Base-by-base conservation (phyloP, 2,888 invertebrate genomes). In the Ametastegia equiseti region DNA sequence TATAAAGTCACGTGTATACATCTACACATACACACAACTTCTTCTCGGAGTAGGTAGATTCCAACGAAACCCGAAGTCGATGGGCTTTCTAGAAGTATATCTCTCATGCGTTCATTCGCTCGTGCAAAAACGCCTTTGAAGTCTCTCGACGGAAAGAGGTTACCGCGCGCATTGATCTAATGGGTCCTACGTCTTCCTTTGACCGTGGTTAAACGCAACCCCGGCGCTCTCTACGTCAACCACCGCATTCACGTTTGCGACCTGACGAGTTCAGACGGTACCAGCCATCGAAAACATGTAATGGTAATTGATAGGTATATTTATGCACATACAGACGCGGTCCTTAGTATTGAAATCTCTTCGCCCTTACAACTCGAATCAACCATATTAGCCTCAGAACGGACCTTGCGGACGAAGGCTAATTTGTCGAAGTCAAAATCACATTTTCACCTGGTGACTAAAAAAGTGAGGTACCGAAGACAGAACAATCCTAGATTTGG, bases 41-140 rank as follows among this genome's bases (percentile, higher is more conserved):
- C 30, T 60, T 30, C 15, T n/a, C n/a, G n/a, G n/a, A 15, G 15
- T 60, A 15, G 27, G 30, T 3, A 60, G 27, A 60, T 60, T 23
- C 54, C 39, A 11, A 67, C 39, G 36, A 19, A 39, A 33, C 19
- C n/a, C 7, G 65, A 6, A 67, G 65, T 39, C 65, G 19, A 54
- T 33, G 75, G 33, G 6, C 33, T 36, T 30, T 36, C 45, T 67
- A 36, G 36, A 67, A 47, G 45, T 47, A 79, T 79, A 36, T 65
- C 39, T 60, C 47, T 47, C 65, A 42, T 42, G 42, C 45, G 47
- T n/a, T 67, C 50, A 69, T 69, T 80, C 67, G 50, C 80, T 47
- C 67, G 63, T 45, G 81, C 84, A 85, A 84, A 85, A 85, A 84
- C 83, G 77, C 84, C 87, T 87, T 87, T 87, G 86, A 86, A 86